These are phyloP conservation scores for Phylloscopus trochilus DNA, from an alignment of 2,113 vertebrate species.

Conservation along the genomic window DNA sequence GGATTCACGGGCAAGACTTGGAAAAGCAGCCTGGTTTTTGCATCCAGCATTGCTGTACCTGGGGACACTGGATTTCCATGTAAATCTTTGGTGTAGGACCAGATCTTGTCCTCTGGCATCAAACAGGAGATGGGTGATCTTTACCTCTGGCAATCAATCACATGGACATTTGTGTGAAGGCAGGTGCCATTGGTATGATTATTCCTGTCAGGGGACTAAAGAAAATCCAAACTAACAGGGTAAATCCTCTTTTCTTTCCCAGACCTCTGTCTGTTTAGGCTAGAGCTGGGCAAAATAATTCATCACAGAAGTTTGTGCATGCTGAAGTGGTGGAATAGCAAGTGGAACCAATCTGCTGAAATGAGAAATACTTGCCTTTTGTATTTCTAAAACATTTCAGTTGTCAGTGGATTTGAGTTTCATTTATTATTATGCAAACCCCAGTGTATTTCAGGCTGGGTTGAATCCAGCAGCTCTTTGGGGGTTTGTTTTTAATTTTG, in stretches of 20 bases:
- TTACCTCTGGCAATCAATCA: background rate
- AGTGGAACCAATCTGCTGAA: background rate
- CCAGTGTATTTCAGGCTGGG: background rate
- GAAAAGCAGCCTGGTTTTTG: background rate
- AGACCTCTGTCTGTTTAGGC: background rate
- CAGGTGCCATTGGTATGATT: background rate
- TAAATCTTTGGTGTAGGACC: background rate
- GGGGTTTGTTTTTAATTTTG: background rate
- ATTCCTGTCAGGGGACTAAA: background rate
- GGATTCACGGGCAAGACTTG: background rate
- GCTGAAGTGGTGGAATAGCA: background rate
- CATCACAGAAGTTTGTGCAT: background rate
- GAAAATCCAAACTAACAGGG: background rate
- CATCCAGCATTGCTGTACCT: background rate
- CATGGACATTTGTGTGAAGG: background rate
- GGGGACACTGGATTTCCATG: background rate
- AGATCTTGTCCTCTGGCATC: background rate
- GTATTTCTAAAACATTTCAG: background rate
- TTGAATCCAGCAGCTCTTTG: background rate
- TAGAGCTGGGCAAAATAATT: background rate
- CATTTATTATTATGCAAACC: background rate
- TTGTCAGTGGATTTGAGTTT: background rate
- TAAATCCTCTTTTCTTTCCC: background rate
- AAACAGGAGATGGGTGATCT: background rate
- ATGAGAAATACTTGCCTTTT: background rate